Base-by-base conservation (phyloP, 2,113 vertebrate genomes). In the Arenaria interpres region DNA sequence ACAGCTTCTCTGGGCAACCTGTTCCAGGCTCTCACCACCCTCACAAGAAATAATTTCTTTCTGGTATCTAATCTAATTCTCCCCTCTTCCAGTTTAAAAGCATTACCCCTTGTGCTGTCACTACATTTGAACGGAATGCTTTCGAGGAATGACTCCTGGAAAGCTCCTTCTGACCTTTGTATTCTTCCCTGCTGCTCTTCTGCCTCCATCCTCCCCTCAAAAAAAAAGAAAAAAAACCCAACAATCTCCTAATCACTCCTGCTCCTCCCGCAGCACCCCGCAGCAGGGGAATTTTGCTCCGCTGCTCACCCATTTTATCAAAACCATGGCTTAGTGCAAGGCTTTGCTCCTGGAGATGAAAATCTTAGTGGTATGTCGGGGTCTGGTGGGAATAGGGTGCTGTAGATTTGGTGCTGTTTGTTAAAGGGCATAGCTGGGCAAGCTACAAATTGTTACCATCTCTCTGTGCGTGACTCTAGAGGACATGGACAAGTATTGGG, bases 401-500 rank as follows among this genome's bases (percentile, higher is more conserved):
- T 78, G 28, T 22, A 63, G 23, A 46, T 53, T 81, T 78, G 28
- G 17, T 85, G 37, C 4, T 41, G 12, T 54, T 94, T 63, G 28
- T 56, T 82, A 64, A 85, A 75, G 68, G 9, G 17, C 68, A n/a
- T 24, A 46, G 30, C 63, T 77, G 72, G 20, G 6, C 5, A 80
- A 77, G 43, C 33, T 53, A 30, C 30, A 57, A 46, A 66, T 32
- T 59, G 10, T 66, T 86, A 41, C 12, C 6, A 14, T 43, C 57
- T 66, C 87, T 54, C 51, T 63, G 6, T 85, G 25, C 25, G 6
- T 35, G 43, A 37, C 24, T 68, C 23, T 51, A 25, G 12, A 85
- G 20, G 21, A 51, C n/a, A 60, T 1, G 16, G 59, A 77, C 35
- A 63, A 86, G 30, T 41, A 23, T 0, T 1, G 0, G 21, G 25